Evolutionary conservation across 2,797 vertebrate genomes (phyloP), one percentile per base, ranked within the genome.

Genomic region (Spheniscus humboldti): DNA sequence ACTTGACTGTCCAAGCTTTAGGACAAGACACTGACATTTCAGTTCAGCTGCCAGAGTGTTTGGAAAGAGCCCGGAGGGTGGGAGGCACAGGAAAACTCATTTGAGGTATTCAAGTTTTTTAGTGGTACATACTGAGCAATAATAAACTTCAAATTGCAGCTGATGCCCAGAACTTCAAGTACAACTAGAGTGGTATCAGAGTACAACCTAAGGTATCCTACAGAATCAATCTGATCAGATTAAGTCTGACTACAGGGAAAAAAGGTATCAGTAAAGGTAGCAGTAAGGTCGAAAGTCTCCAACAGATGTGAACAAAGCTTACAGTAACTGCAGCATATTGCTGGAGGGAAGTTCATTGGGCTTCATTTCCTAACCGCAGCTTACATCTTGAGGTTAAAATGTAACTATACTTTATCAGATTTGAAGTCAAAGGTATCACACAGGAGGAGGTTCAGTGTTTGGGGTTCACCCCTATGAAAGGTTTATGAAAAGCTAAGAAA

Each of bases 371-470:
- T 28, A 80, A 73, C 16, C 7, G 13, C 48, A 88, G 71, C 37
- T 69, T 64, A 68, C 75, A 90, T 39, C 17, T 12, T 18, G 4
- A 66, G 86, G 91, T 94, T 95, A 94, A 89, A 90, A 47, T 88
- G 6, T 95, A 95, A 96, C 94, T 72, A 79, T 6, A 35, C 30
- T 67, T 86, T 25, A 92, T 85, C 68, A 94, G 72, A 78, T 59
- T 50, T 88, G 17, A 88, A 92, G 84, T 63, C 87, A 96, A 95
- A 97, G 89, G 75, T 68, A 88, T n/a, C 53, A 55, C 33, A 47
- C 11, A 83, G 35, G 13, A 71, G 33, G 24, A 85, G 45, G 72
- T 80, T 67, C 47, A 48, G 37, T 22, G 18, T 87, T 85, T 59
- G 60, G 76, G 60, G 35, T 62, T 80, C 48, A 60, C 7, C 3